Conservation (phyloP, 1,140 invertebrate species). For the Lepidurus packardi region DNA sequence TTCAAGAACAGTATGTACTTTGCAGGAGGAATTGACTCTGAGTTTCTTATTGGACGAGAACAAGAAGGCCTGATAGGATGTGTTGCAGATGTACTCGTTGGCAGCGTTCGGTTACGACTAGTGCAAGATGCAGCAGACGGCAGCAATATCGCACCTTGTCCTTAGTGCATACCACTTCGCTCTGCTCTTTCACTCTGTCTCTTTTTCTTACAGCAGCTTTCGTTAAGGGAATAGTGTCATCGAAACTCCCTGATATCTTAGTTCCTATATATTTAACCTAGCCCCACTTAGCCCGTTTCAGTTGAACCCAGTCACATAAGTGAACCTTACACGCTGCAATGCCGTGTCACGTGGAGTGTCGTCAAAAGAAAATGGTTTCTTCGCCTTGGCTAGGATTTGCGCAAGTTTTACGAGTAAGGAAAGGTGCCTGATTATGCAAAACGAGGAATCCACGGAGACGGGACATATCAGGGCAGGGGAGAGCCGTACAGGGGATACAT, state of each 20-base stretch:
- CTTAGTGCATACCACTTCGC: not conserved
- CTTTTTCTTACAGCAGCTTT: not conserved
- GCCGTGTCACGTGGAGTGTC: no score
- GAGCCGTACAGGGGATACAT: no score
- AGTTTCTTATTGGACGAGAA: not conserved
- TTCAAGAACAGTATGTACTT: not conserved
- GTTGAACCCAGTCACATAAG: not conserved
- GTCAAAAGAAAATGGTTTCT: not conserved
- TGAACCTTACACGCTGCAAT: slow-evolving; percentile 1
- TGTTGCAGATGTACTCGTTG: not conserved
- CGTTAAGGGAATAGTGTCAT: not conserved
- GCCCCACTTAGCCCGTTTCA: no score
- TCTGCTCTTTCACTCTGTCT: not conserved
- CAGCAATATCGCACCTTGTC: slow-evolving; percentile 9
- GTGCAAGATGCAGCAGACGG: not conserved
- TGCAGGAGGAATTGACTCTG: slow-evolving; percentile 6
- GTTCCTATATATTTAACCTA: not conserved
- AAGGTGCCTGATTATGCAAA: slow-evolving; percentile 13
- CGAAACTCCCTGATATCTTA: not conserved
- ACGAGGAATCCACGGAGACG: not conserved
- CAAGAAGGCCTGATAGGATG: not conserved
- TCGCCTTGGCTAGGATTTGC: not conserved
- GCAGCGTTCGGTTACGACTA: not conserved
- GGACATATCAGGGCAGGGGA: not conserved
- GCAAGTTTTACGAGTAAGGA: not conserved